phyloP scores from a whole-genome alignment of 2,113 vertebrate genomes.

The Gnathonemus longibarbis region DNA sequence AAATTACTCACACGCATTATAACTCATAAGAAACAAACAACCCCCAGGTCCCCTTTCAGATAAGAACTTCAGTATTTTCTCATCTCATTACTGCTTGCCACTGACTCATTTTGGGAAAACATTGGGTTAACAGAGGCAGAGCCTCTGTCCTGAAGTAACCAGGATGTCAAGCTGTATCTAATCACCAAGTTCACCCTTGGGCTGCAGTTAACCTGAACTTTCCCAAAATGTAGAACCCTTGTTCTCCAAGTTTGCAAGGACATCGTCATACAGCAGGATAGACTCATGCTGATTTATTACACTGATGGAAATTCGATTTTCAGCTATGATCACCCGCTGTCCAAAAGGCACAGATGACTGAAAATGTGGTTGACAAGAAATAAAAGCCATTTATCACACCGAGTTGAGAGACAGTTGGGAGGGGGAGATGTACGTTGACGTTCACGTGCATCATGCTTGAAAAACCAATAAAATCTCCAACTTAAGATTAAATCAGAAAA shows the following conservation, averaged over 20 bases:
- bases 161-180: constrained; percentile 36
- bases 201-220: constrained; percentile 28
- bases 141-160: constrained; percentile 2
- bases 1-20: not conserved
- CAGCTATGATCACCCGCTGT: not conserved
- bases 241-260: not conserved
- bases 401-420: not conserved
- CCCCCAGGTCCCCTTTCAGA: not conserved
- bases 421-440: not conserved
- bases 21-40: not conserved
- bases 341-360: not conserved
- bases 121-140: not conserved
- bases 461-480: not conserved
- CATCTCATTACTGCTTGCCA: not conserved
- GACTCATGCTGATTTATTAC: not conserved
- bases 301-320: not conserved
- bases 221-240: constrained; percentile 23
- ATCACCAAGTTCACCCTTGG: constrained; percentile 27
- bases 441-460: not conserved
- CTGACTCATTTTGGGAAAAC: not conserved
- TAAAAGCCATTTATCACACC: not conserved
- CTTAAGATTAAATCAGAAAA: not conserved
- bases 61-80: not conserved
- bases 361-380: not conserved
- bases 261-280: not conserved